Conservation (phyloP, 2,797 vertebrate species). For the Aldrovandia affinis region DNA sequence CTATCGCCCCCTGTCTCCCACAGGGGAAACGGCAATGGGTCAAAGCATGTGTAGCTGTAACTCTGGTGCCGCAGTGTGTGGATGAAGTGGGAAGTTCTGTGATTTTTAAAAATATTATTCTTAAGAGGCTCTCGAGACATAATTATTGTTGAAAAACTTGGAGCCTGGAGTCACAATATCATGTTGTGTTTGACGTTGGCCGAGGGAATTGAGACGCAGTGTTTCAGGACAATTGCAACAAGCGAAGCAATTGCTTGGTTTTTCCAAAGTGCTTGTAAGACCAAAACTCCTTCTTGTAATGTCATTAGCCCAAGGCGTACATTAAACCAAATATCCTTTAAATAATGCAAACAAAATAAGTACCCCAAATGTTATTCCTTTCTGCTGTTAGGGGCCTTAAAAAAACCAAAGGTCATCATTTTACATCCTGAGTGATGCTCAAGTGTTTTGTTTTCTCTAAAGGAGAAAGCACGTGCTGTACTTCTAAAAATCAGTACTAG, state of each 20-base stretch:
- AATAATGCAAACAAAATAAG: constrained; percentile 7
- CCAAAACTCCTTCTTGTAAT: neutral
- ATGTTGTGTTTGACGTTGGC: neutral
- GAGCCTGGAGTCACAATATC: neutral
- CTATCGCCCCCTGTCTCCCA: constrained; percentile 27
- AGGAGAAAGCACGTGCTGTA: neutral
- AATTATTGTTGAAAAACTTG: neutral
- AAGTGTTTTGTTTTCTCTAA: constrained; percentile 3
- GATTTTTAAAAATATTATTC: neutral
- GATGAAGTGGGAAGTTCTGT: neutral
- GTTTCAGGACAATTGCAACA: neutral
- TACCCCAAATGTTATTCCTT: neutral
- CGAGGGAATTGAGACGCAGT: neutral
- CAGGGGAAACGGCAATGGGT: neutral
- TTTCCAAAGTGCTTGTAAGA: neutral
- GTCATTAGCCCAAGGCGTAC: neutral
- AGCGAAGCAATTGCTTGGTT: neutral
- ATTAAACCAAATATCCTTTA: neutral
- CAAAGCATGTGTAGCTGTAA: neutral
- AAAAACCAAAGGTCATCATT: neutral
- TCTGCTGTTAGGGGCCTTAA: neutral
- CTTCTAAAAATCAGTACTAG: neutral
- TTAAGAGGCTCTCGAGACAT: neutral
- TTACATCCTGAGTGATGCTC: neutral
- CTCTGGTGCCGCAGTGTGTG: neutral